Percentiles rank a stretch among this genome's conserved stretches.
Evolutionary conservation across 2,888 invertebrate species (phyloP).

Genomic region (Dicyrtomina minuta): DNA sequence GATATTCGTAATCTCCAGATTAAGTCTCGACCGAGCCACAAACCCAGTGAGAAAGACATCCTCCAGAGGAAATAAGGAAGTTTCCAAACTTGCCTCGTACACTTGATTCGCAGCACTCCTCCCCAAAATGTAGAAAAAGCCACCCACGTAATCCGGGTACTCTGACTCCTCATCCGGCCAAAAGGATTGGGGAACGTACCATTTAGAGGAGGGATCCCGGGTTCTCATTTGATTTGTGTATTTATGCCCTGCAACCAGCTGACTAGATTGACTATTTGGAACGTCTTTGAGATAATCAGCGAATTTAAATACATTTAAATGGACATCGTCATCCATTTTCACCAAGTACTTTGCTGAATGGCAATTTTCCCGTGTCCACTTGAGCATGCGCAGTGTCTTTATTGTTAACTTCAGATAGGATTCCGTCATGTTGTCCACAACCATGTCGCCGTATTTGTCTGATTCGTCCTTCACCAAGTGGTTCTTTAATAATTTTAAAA

Average conservation of each 20-base stretch:
- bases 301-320: slow-evolving; percentile 52
- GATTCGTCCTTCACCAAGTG: slow-evolving; percentile 41
- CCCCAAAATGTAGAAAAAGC: slow-evolving; percentile 56
- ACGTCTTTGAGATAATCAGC: slow-evolving; percentile 42
- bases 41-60: slow-evolving; percentile 56
- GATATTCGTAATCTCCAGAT: slow-evolving; percentile 37
- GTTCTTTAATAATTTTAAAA: too few relatives aligned
- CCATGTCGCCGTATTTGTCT: slow-evolving; percentile 40
- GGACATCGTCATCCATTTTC: slow-evolving; percentile 56
- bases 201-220: slow-evolving; percentile 54
- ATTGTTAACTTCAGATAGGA: slow-evolving; percentile 49
- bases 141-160: slow-evolving; percentile 56
- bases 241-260: slow-evolving; percentile 54
- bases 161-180: slow-evolving; percentile 51
- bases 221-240: slow-evolving; percentile 54
- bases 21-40: slow-evolving; percentile 38
- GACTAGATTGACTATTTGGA: slow-evolving; percentile 21
- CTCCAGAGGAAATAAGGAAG: slow-evolving; percentile 55
- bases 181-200: slow-evolving; percentile 54
- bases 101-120: slow-evolving; percentile 52
- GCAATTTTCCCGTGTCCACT: slow-evolving; percentile 46
- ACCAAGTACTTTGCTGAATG: slow-evolving; percentile 49
- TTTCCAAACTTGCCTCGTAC: slow-evolving; percentile 50
- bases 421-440: slow-evolving; percentile 48
- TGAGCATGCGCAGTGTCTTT: slow-evolving; percentile 51